Base-by-base conservation (phyloP, 64 coral and sea anemone genomes). In the Catalaphyllia jardinei region DNA sequence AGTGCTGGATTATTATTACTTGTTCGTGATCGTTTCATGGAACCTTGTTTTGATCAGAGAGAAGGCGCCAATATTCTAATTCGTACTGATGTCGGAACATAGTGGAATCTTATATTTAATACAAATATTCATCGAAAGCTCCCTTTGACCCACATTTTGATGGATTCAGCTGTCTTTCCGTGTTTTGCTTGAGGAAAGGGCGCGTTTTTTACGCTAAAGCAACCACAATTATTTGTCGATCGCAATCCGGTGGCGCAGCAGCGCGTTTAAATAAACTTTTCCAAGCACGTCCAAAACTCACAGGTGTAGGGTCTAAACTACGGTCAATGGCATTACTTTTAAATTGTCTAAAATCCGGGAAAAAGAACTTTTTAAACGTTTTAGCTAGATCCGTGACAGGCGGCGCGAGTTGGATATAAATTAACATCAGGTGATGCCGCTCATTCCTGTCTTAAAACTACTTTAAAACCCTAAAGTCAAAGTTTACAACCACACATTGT, bases 101-200 rank as follows among this genome's bases (percentile, higher is more conserved):
- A 39, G 29, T 64, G 30, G 63, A 65, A 39, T 64, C 79, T 24
- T 42, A 82, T 82, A 65, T 55, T 82, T 65, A 62, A 39, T 63
- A 82, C 57, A 65, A 82, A 82, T 82, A 82, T 82, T 82, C 60
- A 82, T 64, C 60, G 64, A 82, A 82, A 39, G 79, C 79, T 82
- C 65, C 57, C 79, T 82, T 82, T 64, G 79, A 65, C 18, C 79
- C 4, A 64, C 29, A 64, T 10, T 29, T 82, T 63, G 79, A 64
- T 3, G 60, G 8, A 24, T 82, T 82, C 30, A 38, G 30, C 79
- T 63, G 25, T 30, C 52, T 17, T 60, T 38, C 22, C 60, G 25
- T 31, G 16, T 30, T 64, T 17, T 80, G 24, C 29, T 30, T 12
- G 29, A 2, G 29, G 24, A 57, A 67, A 24, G n/a, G 8, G 64